Base-by-base conservation (phyloP, 2,113 vertebrate species). In the Caloenas nicobarica region DNA sequence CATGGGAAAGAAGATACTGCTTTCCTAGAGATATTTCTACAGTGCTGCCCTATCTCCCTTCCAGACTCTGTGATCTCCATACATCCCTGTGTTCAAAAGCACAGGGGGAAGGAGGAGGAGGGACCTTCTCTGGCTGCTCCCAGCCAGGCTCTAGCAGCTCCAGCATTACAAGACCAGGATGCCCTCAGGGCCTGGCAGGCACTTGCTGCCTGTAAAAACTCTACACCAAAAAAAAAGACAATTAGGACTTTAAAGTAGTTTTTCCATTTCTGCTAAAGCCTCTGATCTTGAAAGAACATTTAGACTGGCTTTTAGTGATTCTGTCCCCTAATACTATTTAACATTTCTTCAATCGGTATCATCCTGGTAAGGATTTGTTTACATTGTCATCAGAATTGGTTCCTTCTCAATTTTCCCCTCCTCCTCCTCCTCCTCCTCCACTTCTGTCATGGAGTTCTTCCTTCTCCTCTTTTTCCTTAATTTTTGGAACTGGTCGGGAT, bases 231-330 rank as follows among this genome's bases (percentile, higher is more conserved):
- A 62, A 48, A 58, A 51, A 56, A 85, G 74, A 89, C 34, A 76
- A 74, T 94, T 96, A 95, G 76, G 61, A 91, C 57, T 94, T 93
- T 86, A 83, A 92, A 94, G 84, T 87, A 50, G 34, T 78, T 95
- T 80, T 71, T 16, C 50, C 51, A 33, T 70, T 38, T 89, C 71
- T 91, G 12, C 42, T 42, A 60, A 94, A 95, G 40, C 34, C 85
- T 95, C 80, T 96, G 89, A 91, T 95, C 88, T 92, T 89, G 86
- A 92, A 94, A 94, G 62, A 92, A 72, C 51, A 42, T 85, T 95
- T 87, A 80, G 62, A 85, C 38, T 71, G 69, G 42, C 54, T 93
- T 88, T 91, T 91, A 91, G 81, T 81, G 31, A 81, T 86, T 81
- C 54, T 88, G 1, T 46, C 13, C 22, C 26, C 22, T 57, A 76